Conservation (phyloP, 2,113 vertebrate species). For the Serilophus lunatus region DNA sequence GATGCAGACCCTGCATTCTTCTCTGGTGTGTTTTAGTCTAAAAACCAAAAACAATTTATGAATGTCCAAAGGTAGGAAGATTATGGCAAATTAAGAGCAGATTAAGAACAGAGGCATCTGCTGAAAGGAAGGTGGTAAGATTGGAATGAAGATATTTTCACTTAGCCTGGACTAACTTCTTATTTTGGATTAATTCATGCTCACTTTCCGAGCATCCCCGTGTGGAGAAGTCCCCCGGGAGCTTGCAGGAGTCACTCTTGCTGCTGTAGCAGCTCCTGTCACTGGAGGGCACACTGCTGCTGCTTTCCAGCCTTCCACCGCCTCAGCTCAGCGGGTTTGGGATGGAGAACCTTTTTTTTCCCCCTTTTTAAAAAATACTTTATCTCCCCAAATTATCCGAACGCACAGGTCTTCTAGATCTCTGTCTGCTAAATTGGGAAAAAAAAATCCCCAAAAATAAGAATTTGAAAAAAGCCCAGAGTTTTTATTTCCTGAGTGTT, state of each 20-base stretch:
- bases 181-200: neutral
- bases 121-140: neutral
- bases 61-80: neutral
- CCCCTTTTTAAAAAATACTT: neutral
- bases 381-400: neutral
- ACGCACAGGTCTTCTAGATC: neutral
- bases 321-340: neutral
- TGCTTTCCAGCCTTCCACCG: neutral
- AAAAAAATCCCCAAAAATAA: neutral
- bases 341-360: neutral
- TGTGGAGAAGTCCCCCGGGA: neutral
- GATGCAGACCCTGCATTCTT: neutral
- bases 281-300: conserved; percentile 59
- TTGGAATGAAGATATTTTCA: neutral
- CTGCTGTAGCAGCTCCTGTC: conserved; percentile 52
- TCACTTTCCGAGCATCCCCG: neutral
- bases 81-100: neutral
- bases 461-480: neutral
- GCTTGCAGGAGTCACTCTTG: neutral
- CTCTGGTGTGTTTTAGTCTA: neutral
- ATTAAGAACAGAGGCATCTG: neutral
- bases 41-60: neutral
- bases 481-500: conserved; percentile 14
- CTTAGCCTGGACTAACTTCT: neutral
- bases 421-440: neutral